phyloP scores from a whole-genome alignment of 2,888 invertebrate species.

The Andrena minutula region DNA sequence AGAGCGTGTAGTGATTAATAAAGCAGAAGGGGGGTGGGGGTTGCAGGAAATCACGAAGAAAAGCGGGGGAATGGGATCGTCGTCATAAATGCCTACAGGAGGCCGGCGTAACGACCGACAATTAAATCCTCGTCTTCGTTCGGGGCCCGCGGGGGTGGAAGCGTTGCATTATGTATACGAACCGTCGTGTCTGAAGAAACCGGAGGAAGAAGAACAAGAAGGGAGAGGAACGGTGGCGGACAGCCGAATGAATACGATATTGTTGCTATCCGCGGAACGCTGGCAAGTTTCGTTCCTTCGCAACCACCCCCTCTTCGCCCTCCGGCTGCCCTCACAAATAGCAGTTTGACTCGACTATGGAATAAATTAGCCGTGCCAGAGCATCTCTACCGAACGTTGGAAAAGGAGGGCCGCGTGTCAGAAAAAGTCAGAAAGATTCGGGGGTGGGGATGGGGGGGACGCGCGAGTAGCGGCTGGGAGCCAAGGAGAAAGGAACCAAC shows the following conservation, averaged over 20 bases:
- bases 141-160: constrained; percentile 38
- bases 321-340: constrained; percentile 65
- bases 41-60: neutral
- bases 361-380: constrained; percentile 77
- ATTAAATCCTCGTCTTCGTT: constrained; percentile 68
- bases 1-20: constrained; percentile 21
- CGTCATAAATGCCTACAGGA: constrained; percentile 54
- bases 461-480: constrained; percentile 3
- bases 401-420: constrained; percentile 18
- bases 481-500: constrained; percentile 26
- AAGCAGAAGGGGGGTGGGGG: neutral
- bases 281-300: constrained; percentile 60
- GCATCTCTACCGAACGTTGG: constrained; percentile 40
- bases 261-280: constrained; percentile 69
- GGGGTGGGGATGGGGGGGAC: neutral
- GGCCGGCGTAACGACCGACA: constrained; percentile 65
- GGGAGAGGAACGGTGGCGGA: constrained; percentile 31
- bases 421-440: constrained; percentile 25
- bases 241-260: constrained; percentile 75
- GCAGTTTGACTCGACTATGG: constrained; percentile 70
- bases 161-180: constrained; percentile 74
- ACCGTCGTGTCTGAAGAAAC: constrained; percentile 33
- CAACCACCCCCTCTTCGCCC: constrained; percentile 13
- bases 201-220: constrained; percentile 20
- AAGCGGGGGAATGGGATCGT: constrained; percentile 16